phyloP scores from a whole-genome alignment of 2,888 invertebrate genomes.

The Portevinia maculata region DNA sequence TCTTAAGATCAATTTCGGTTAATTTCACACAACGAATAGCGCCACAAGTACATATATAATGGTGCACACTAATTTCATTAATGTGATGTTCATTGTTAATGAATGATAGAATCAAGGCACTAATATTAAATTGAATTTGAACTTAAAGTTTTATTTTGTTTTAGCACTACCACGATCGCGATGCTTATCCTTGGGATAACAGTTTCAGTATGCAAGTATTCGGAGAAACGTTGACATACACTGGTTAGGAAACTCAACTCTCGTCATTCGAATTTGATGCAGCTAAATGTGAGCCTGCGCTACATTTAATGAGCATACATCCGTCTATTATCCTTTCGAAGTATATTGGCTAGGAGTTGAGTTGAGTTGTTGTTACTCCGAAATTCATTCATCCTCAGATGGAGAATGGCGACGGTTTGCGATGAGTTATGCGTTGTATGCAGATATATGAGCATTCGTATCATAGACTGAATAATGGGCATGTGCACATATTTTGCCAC shows the following conservation, averaged over 20 bases:
- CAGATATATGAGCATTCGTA: slow-evolving; percentile 31
- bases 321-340: slow-evolving; percentile 61
- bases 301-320: slow-evolving; percentile 50
- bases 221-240: slow-evolving; percentile 42
- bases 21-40: slow-evolving; percentile 10
- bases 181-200: slow-evolving; percentile 63
- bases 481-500: slow-evolving; percentile 66
- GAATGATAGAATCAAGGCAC: slow-evolving; percentile 58
- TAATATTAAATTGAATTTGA: slow-evolving; percentile 19
- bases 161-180: slow-evolving; percentile 59
- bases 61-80: slow-evolving; percentile 21
- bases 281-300: slow-evolving; percentile 67
- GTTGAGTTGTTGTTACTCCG: slow-evolving; percentile 61
- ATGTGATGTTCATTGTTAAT: slow-evolving; percentile 38
- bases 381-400: slow-evolving; percentile 70
- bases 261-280: slow-evolving; percentile 57
- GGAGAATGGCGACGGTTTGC: slow-evolving; percentile 37
- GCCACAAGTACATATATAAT: slow-evolving; percentile 14
- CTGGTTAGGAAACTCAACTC: slow-evolving; percentile 35
- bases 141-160: neutral
- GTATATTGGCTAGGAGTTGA: slow-evolving; percentile 59
- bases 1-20: slow-evolving; percentile 50
- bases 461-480: slow-evolving; percentile 58
- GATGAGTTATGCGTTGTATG: slow-evolving; percentile 26
- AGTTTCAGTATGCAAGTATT: slow-evolving; percentile 66